Evolutionary conservation across 2,113 vertebrate species (phyloP), one percentile per base, ranked within the genome.

Genomic region (Oncorhynchus nerka): DNA sequence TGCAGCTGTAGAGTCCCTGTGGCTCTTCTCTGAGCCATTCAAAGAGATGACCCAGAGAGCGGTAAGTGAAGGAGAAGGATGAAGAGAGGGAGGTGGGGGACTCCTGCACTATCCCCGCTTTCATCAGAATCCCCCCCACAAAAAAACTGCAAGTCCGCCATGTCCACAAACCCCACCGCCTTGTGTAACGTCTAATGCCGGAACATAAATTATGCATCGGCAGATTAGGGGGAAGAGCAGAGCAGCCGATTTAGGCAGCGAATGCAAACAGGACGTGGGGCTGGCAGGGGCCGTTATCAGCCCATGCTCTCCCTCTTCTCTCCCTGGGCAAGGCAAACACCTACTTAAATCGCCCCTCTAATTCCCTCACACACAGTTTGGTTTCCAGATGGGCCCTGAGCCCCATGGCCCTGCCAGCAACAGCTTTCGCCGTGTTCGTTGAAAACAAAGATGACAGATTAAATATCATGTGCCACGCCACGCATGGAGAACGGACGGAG

Each of bases 401-500:
- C 91, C 92, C 91, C 85, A 89, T 83, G 89, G 88, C 92, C 90
- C 66, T 93, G 94, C 92, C 94, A 96, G 94, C 94, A 95, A 95
- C 95, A 97, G 95, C 95, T 96, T 96, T 94, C 19, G 88, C 87
- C 91, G 93, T 95, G 94, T 94, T 95, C 92, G 94, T 91, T 94
- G 95, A 95, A 95, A 96, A 96, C 94, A 95, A 96, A 96, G 94
- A 95, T 95, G 95, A 95, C 82, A 90, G 94, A 95, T 95, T 94
- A 95, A 95, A 96, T 95, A 94, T 96, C 94, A 95, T 93, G 94
- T 89, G 93, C 85, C 68, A 91, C 62, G 83, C 74, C 67, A 82
- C 70, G 85, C 87, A 85, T 89, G 90, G 85, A 85, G 76, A 22
- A 59, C 15, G 24, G 24, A 30, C 49, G 22, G 65, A 67, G 26